Conservation (phyloP, 2,797 vertebrate genomes). For the Coccyzus lansbergi region DNA sequence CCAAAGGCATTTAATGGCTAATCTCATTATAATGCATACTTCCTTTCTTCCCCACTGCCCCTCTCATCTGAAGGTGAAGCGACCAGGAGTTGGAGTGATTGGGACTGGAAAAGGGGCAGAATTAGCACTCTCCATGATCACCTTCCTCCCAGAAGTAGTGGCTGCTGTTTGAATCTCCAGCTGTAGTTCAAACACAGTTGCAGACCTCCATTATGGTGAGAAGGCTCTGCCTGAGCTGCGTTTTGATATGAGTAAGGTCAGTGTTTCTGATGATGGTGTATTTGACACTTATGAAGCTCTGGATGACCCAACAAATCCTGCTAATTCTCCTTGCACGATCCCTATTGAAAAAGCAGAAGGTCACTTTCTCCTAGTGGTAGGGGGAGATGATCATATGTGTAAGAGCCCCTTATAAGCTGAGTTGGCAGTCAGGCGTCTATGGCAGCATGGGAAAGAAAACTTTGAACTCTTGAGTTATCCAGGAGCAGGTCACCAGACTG, state of each 20-base stretch:
- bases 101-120: constrained; percentile 78
- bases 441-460: constrained; percentile 69
- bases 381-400: constrained; percentile 75
- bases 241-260: constrained; percentile 69
- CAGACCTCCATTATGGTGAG: constrained; percentile 67
- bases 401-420: constrained; percentile 76
- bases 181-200: constrained; percentile 73
- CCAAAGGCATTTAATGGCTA: neutral
- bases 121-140: constrained; percentile 76
- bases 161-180: constrained; percentile 73
- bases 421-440: constrained; percentile 58
- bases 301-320: constrained; percentile 70
- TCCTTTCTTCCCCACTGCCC: neutral
- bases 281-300: constrained; percentile 74
- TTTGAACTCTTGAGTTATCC: constrained; percentile 79
- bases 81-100: constrained; percentile 74
- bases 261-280: constrained; percentile 58
- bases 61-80: constrained; percentile 64
- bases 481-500: constrained; percentile 84
- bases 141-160: constrained; percentile 75
- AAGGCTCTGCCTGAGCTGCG: constrained; percentile 69
- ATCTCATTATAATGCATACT: neutral
- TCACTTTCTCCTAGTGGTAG: constrained; percentile 73
- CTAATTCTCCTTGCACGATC: constrained; percentile 58
- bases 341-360: constrained; percentile 76